phyloP scores from a whole-genome alignment of 2,113 vertebrate species.

The Condylura cristata region DNA sequence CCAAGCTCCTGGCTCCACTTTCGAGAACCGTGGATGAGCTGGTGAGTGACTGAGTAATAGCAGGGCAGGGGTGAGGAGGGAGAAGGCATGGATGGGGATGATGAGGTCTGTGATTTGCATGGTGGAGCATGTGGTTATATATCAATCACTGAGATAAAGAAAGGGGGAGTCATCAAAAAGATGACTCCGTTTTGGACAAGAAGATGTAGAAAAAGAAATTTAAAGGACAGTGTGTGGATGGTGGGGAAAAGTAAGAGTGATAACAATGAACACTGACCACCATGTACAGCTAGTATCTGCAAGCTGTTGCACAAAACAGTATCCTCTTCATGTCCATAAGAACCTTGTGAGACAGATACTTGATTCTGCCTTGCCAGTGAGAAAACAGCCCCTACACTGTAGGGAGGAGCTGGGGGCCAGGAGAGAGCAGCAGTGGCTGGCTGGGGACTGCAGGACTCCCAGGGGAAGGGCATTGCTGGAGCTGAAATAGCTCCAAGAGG shows the following conservation, averaged over 20 bases:
- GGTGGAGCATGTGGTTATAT: not conserved
- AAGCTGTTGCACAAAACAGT: not conserved
- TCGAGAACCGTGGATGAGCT: not conserved
- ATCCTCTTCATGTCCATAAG: not conserved
- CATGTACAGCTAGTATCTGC: not conserved
- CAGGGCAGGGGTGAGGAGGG: fast-evolving
- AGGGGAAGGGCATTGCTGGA: not conserved
- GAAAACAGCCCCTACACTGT: not conserved
- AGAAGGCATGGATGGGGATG: not conserved
- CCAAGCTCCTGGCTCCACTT: not conserved
- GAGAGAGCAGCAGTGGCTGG: not conserved
- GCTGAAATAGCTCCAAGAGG: not conserved
- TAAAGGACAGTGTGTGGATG: not conserved
- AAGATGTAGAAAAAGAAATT: not conserved
- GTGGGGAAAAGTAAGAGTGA: not conserved
- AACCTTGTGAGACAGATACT: not conserved
- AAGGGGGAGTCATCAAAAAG: not conserved
- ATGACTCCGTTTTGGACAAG: not conserved
- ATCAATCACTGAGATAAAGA: not conserved
- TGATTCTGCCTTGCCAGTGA: not conserved
- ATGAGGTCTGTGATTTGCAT: not conserved
- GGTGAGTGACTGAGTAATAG: fast-evolving
- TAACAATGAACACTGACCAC: not conserved
- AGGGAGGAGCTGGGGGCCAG: not conserved
- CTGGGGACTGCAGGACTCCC: not conserved